These are phyloP conservation scores for Tamandua tetradactyla DNA, from an alignment of 2,797 vertebrate genomes.

Conservation along the genomic window DNA sequence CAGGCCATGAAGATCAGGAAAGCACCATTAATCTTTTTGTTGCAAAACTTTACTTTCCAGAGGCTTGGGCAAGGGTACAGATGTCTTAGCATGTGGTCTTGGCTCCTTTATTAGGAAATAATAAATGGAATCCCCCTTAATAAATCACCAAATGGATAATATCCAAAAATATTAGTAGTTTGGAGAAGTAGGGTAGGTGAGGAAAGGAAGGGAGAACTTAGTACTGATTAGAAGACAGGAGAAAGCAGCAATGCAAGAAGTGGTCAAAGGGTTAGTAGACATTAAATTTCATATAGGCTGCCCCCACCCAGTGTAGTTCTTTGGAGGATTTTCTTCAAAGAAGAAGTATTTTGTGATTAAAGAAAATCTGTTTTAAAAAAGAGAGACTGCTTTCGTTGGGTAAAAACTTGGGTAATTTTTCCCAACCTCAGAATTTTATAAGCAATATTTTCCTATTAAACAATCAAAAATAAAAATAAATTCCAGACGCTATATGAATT, in stretches of 20 bases:
- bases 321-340: not conserved
- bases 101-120: not conserved
- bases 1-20: not conserved
- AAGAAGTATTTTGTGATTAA: not conserved
- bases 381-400: conserved; percentile 28
- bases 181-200: not conserved
- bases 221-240: not conserved
- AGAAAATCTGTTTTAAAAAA: not conserved
- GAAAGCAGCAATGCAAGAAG: not conserved
- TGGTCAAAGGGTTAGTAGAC: not conserved
- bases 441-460: not conserved
- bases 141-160: conserved; percentile 20
- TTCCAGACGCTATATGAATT: not conserved
- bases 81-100: not conserved
- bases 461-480: not conserved
- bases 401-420: not conserved
- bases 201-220: not conserved
- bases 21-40: conserved; percentile 20
- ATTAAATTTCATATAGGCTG: not conserved
- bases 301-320: not conserved
- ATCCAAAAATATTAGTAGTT: not conserved
- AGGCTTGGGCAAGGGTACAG: conserved; percentile 13
- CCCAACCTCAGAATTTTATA: not conserved
- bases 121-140: conserved; percentile 21
- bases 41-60: conserved; percentile 55